Base-by-base conservation (phyloP, 2,113 vertebrate species). In the Clarias gariepinus region DNA sequence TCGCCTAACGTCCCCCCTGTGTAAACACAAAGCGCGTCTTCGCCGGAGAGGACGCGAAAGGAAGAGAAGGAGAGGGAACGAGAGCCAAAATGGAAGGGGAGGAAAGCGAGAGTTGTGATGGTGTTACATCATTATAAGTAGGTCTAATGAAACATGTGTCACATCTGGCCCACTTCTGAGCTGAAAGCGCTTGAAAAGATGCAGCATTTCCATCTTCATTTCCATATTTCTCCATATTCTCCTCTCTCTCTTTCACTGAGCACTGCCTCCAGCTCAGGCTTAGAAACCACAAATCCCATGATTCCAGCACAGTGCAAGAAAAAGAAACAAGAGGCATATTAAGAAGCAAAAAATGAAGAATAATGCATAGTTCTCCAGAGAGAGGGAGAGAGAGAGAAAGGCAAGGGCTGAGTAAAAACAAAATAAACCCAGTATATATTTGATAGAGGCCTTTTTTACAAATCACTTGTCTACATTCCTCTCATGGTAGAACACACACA, bases 141-240 rank as follows among this genome's bases (percentile, higher is more conserved):
- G 83, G 57, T 60, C 57, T 89, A 89, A 89, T 77, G 61, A 89
- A 87, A 89, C 78, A 63, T 87, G 73, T 87, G 86, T 85, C 88
- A 69, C 80, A 89, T 85, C 86, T 87, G 86, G 63, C 85, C 82
- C 76, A 61, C 83, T 87, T 89, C 81, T 87, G 86, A 89, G 74
- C 78, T 85, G 85, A 79, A 36, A 69, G 7, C 47, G 61, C 71
- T 55, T 58, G 47, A 53, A 85, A 85, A 85, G 71, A 71, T 66
- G 71, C 78, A 64, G 74, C 19, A 77, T 76, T 82, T 69, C 76
- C 82, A 87, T 82, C 60, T 33, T 71, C 82, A 81, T 84, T 87
- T 83, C 83, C 82, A 89, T 84, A 85, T 63, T 82, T 82, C 61
- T 66, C 60, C 80, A 66, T 52, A 60, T 74, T 3, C 57, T 1